A percentile compares a stretch with the other conserved stretches of the same genome.
phyloP scores from a whole-genome alignment of 2,888 invertebrate genomes.

The Callosobruchus maculatus region DNA sequence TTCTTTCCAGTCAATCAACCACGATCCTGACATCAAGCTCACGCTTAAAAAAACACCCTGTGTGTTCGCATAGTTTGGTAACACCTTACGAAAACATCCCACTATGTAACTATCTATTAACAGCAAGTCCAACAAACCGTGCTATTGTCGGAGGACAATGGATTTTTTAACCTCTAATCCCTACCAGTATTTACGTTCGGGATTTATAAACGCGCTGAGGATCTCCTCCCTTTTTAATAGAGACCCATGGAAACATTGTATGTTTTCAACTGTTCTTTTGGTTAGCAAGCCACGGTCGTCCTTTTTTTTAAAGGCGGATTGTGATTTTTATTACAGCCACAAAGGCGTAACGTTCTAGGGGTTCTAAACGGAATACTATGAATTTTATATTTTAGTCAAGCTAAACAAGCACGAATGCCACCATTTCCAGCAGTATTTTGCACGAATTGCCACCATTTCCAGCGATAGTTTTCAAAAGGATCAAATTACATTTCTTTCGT shows the following conservation, averaged over 20 bases:
- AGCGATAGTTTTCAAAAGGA: too few species aligned
- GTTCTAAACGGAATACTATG: too few species aligned
- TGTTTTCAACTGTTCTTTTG: conserved; percentile 24
- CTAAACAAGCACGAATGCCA: too few species aligned
- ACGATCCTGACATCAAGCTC: neutral
- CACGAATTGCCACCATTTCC: too few species aligned
- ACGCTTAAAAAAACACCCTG: neutral
- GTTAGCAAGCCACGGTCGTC: conserved; percentile 6
- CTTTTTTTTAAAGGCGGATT: neutral
- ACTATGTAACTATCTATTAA: conserved; percentile 43
- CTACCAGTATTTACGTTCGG: conserved; percentile 24
- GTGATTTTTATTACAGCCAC: neutral
- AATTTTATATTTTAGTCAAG: too few species aligned
- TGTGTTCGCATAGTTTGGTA: conserved; percentile 12
- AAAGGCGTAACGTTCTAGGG: neutral
- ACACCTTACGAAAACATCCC: conserved; percentile 47
- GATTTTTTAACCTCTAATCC: conserved; percentile 24
- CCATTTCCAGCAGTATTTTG: too few species aligned
- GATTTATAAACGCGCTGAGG: conserved; percentile 24
- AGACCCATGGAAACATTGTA: conserved; percentile 21
- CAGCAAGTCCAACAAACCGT: conserved; percentile 38
- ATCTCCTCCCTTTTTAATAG: conserved; percentile 17
- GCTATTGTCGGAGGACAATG: conserved; percentile 31
- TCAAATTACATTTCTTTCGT: too few species aligned
- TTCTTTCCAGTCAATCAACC: neutral